These are phyloP conservation scores for Atopsyche davidsoni DNA, from an alignment of 1,140 invertebrate species.

Conservation along the genomic window DNA sequence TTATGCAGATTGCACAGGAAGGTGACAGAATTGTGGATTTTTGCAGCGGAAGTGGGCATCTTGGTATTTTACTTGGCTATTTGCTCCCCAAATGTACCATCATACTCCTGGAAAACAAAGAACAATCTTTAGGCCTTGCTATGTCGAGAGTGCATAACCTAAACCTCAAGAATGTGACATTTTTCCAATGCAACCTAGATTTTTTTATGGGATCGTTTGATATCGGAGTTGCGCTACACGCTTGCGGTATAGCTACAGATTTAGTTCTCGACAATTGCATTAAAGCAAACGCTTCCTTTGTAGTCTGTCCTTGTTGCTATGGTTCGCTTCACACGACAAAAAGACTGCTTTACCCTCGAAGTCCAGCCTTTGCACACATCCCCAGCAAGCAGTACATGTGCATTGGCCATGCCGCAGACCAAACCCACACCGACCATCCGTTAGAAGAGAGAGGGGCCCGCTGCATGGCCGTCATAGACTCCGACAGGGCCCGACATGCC, in stretches of 20 bases:
- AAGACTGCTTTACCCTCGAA: slow-evolving; percentile 68
- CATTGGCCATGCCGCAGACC: slow-evolving; percentile 83
- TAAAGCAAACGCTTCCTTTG: slow-evolving; percentile 69
- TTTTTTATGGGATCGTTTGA: slow-evolving; percentile 75
- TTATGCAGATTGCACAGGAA: slow-evolving; percentile 58
- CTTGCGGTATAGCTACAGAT: slow-evolving; percentile 92
- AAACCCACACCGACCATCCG: slow-evolving; percentile 70
- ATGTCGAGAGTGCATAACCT: slow-evolving; percentile 63
- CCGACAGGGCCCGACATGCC: slow-evolving; percentile 71
- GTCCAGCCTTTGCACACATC: slow-evolving; percentile 51
- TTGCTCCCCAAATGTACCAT: slow-evolving; percentile 69
- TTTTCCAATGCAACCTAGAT: slow-evolving; percentile 83
- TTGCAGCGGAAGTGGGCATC: slow-evolving; percentile 88
- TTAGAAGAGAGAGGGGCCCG: slow-evolving; percentile 38
- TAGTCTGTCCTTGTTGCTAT: slow-evolving; percentile 93
- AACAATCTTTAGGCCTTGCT: slow-evolving; percentile 74
- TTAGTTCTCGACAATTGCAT: slow-evolving; percentile 83
- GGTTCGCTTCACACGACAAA: slow-evolving; percentile 74
- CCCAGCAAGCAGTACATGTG: slow-evolving; percentile 66
- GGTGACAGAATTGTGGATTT: slow-evolving; percentile 81
- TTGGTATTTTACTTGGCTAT: slow-evolving; percentile 81
- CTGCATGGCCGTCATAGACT: slow-evolving; percentile 87
- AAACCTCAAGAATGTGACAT: slow-evolving; percentile 66
- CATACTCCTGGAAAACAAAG: slow-evolving; percentile 89
- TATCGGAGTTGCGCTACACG: slow-evolving; percentile 84